Conservation (phyloP, 2,113 vertebrate genomes). For the Pterocles gutturalis region DNA sequence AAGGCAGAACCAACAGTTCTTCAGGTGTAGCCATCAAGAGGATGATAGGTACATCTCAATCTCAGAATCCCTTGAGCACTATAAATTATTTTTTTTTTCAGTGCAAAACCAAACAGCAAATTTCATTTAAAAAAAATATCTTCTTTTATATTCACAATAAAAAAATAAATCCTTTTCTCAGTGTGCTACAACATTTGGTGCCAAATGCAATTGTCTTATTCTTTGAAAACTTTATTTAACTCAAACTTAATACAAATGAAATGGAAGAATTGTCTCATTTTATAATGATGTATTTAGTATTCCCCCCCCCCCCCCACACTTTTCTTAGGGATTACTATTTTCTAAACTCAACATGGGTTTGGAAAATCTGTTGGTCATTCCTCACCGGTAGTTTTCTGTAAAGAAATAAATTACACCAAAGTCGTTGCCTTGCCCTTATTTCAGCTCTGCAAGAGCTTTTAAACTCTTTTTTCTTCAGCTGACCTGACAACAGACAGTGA, state of each 20-base stretch:
- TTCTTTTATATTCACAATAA: not conserved
- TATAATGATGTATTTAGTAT: not conserved
- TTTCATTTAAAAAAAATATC: not conserved
- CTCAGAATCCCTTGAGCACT: not conserved
- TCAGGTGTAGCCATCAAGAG: not conserved
- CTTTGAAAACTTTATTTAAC: not conserved
- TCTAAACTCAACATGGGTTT: not conserved
- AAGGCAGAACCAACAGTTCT: not conserved
- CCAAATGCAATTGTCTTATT: not conserved
- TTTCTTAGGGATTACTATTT: not conserved
- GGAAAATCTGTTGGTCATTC: not conserved
- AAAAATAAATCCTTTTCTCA: not conserved
- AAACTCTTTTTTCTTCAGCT: not conserved
- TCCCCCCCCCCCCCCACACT: rapidly evolving
- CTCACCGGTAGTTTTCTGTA: not conserved
- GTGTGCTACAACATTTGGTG: not conserved
- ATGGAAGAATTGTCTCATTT: not conserved
- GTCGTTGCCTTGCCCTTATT: not conserved
- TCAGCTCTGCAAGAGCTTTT: not conserved
- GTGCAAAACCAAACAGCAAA: not conserved
- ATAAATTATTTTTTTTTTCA: not conserved
- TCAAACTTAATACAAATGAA: not conserved
- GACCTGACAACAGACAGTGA: not conserved
- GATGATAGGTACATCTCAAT: not conserved
- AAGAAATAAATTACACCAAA: not conserved